These are phyloP conservation scores for Oceanodroma tethys DNA, from an alignment of 2,113 vertebrate genomes.

Conservation along the genomic window DNA sequence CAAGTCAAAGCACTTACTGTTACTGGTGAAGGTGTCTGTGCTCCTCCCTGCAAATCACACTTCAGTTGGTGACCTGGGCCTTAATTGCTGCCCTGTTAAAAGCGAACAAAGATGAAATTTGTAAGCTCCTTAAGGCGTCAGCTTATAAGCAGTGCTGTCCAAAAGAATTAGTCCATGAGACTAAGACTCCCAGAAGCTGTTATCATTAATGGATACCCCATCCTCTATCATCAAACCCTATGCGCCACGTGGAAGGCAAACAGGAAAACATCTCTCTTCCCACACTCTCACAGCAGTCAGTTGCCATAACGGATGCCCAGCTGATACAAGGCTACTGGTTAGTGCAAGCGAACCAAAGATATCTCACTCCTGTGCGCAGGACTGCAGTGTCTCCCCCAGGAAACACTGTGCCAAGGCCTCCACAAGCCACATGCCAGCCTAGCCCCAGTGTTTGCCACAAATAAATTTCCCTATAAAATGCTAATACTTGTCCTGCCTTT, in stretches of 20 bases:
- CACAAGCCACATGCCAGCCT: background rate
- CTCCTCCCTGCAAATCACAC: background rate
- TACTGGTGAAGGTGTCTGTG: background rate
- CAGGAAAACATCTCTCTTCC: background rate
- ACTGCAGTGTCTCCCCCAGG: background rate
- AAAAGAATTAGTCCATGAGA: background rate
- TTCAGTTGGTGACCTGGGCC: background rate
- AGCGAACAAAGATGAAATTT: background rate
- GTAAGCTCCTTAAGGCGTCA: background rate
- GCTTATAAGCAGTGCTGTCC: background rate
- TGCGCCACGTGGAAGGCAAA: background rate
- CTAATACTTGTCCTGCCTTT: background rate
- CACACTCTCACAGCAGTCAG: background rate
- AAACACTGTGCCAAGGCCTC: background rate
- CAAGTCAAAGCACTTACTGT: background rate
- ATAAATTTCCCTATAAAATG: background rate
- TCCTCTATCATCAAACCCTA: background rate
- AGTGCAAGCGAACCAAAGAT: background rate
- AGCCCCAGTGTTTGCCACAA: background rate
- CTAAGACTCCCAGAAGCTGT: background rate
- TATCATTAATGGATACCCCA: background rate
- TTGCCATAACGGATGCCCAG: background rate
- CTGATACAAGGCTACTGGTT: background rate
- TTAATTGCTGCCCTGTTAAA: background rate
- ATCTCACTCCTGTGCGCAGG: accelerated